Conservation (phyloP, 2,888 invertebrate genomes). For the Pollenia amentaria region DNA sequence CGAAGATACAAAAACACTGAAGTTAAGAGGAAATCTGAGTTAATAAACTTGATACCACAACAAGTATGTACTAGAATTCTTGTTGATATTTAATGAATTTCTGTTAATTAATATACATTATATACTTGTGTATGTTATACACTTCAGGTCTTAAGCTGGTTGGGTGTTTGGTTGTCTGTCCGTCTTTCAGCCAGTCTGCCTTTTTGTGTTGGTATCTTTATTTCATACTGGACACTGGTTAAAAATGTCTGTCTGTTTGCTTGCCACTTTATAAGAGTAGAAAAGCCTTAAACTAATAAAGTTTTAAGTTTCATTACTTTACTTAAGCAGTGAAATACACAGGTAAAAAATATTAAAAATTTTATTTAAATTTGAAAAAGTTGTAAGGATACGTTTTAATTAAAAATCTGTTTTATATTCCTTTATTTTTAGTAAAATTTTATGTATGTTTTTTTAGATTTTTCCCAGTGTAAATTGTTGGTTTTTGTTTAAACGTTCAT, state of each 20-base stretch:
- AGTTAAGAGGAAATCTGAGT: neutral
- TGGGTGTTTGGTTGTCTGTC: neutral
- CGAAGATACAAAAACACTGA: neutral
- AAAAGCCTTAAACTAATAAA: slow-evolving; percentile 62
- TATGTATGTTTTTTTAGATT: neutral
- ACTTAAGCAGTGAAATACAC: slow-evolving; percentile 17
- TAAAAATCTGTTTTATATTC: neutral
- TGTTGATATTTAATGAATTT: slow-evolving; percentile 67
- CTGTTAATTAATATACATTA: slow-evolving; percentile 67
- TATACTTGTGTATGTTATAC: slow-evolving; percentile 48
- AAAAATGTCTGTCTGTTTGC: slow-evolving; percentile 27
- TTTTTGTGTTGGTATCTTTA: slow-evolving; percentile 41
- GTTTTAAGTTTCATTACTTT: slow-evolving; percentile 70
- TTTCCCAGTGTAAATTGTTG: slow-evolving; percentile 44
- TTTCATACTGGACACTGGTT: slow-evolving; percentile 53
- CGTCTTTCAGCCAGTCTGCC: slow-evolving; percentile 8
- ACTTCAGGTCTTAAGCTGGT: slow-evolving; percentile 38
- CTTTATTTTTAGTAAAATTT: neutral
- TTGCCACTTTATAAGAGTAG: slow-evolving; percentile 38
- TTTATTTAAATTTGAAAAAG: neutral
- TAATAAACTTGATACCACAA: slow-evolving; percentile 62
- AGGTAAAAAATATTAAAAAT: slow-evolving; percentile 11
- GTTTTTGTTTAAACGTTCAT: slow-evolving; percentile 66
- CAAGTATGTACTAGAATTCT: slow-evolving; percentile 49
- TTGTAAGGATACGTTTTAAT: neutral